Conservation (phyloP, 2,888 invertebrate species). For the Galeopsomyia nigrocyanea region DNA sequence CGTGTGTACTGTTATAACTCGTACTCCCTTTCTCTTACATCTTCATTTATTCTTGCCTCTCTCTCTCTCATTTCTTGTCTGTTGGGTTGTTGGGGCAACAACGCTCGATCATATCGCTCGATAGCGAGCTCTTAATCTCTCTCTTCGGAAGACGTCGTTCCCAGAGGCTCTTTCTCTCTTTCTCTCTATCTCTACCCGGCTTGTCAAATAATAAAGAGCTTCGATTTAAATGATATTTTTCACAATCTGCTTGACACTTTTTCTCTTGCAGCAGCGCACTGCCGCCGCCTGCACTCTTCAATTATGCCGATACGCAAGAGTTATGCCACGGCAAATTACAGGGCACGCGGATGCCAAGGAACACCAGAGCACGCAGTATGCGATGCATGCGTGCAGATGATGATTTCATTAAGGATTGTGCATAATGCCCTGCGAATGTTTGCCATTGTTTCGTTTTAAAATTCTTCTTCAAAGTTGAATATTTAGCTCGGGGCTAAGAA, state of each 20-base stretch:
- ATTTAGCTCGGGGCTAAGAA: too few species aligned
- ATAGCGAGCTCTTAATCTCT: slow-evolving; percentile 27
- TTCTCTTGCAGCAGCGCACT: slow-evolving; percentile 1
- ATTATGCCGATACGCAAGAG: slow-evolving; percentile 32
- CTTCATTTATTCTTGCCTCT: neutral
- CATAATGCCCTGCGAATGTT: neutral
- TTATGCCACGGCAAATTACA: slow-evolving; percentile 26
- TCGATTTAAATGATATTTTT: slow-evolving; percentile 45
- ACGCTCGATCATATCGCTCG: slow-evolving; percentile 17
- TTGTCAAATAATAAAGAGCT: slow-evolving; percentile 38
- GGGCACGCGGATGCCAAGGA: neutral
- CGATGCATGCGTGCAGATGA: slow-evolving; percentile 11
- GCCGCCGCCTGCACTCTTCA: slow-evolving; percentile 14
- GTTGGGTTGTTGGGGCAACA: slow-evolving; percentile 24
- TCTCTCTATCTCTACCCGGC: neutral
- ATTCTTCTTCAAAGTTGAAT: neutral
- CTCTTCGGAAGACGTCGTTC: slow-evolving; percentile 18
- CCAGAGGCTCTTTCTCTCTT: slow-evolving; percentile 22
- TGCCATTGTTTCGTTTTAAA: neutral
- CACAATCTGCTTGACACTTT: slow-evolving; percentile 38
- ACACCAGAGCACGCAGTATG: slow-evolving; percentile 8
- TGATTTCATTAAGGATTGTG: slow-evolving; percentile 35
- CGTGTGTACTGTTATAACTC: slow-evolving; percentile 13
- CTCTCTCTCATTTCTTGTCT: neutral
- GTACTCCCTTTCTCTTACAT: neutral